Conservation (phyloP, 2,888 invertebrate genomes). For the Heliconius sara region DNA sequence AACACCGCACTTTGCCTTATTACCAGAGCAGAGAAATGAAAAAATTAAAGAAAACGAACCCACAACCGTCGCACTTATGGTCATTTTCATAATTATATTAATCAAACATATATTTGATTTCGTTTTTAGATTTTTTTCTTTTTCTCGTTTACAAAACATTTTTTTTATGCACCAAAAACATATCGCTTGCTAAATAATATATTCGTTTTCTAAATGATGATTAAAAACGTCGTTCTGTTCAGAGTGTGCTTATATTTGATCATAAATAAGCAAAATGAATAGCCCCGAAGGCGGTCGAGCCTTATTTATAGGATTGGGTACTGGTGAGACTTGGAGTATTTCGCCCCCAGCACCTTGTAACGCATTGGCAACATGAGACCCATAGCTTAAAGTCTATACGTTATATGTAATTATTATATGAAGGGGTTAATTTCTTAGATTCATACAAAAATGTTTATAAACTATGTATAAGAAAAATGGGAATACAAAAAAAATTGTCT, state of each 20-base stretch:
- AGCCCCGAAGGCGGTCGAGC: slow-evolving; percentile 60
- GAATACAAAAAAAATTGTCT: not conserved
- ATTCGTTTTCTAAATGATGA: slow-evolving; percentile 7
- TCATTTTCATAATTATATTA: no score
- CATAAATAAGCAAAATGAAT: slow-evolving; percentile 72
- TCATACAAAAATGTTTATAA: not conserved
- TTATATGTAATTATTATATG: not conserved
- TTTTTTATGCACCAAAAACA: not conserved
- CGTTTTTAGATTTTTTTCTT: no score
- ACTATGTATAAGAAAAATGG: not conserved
- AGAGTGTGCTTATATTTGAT: slow-evolving; percentile 47
- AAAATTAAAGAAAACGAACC: no score
- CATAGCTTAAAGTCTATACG: slow-evolving; percentile 36
- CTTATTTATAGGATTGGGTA: slow-evolving; percentile 66
- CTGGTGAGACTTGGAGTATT: slow-evolving; percentile 72
- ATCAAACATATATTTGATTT: no score
- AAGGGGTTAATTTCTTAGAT: not conserved
- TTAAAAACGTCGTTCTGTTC: slow-evolving; percentile 15
- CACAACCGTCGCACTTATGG: no score
- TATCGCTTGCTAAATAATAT: slow-evolving; percentile 4
- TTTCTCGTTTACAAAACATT: no score
- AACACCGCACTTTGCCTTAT: no score
- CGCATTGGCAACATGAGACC: slow-evolving; percentile 62
- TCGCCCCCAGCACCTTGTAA: slow-evolving; percentile 66
- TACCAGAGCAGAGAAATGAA: no score